Evolutionary conservation across 2,888 invertebrate species (phyloP).

Genomic region (Tupiocoris notatus): DNA sequence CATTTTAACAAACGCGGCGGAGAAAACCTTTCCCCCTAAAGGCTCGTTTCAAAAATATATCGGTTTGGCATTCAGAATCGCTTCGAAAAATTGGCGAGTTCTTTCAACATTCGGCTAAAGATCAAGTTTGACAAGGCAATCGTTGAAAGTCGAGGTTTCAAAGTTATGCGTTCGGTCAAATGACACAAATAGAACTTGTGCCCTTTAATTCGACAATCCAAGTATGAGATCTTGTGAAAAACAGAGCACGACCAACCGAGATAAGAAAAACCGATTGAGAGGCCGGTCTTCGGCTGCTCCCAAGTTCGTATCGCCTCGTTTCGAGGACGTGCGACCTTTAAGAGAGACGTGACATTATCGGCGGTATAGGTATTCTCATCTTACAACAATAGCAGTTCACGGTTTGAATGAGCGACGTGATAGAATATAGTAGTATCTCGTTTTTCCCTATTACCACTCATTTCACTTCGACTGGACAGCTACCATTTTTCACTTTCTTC

Average conservation of each 20-base stretch:
- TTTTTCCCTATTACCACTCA: no score
- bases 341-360: background rate
- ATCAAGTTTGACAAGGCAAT: background rate
- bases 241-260: background rate
- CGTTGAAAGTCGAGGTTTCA: background rate
- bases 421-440: no score
- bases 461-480: no score
- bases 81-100: background rate
- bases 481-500: no score
- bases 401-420: background rate
- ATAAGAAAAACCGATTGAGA: no score
- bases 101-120: background rate
- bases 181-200: conserved; percentile 16
- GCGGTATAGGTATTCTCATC: background rate
- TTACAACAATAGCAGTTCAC: background rate
- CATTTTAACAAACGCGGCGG: background rate
- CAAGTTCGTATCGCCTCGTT: background rate
- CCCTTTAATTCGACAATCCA: conserved; percentile 2
- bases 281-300: background rate
- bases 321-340: background rate
- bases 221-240: conserved; percentile 2
- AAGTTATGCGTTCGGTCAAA: background rate
- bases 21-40: no score
- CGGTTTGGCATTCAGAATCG: conserved; percentile 8
- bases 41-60: background rate